These are phyloP conservation scores for Myrmophylax atrothorax DNA, from an alignment of 2,113 vertebrate genomes.

Conservation along the genomic window DNA sequence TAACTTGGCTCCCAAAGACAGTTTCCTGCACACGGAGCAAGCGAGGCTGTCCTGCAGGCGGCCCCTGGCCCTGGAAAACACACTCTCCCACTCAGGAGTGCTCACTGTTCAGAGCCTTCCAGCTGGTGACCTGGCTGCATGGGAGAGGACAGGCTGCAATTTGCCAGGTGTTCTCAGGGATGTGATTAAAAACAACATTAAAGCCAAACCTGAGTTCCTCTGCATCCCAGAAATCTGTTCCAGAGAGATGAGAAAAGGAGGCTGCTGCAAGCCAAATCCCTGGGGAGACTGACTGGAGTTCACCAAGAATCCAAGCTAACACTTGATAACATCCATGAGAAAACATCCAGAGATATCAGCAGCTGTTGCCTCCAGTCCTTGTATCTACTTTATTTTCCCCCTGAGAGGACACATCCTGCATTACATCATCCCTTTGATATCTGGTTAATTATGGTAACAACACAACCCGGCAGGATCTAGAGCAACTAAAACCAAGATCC, in stretches of 20 bases:
- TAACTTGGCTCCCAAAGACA: neutral
- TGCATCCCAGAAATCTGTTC: neutral
- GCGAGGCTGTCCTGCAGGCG: neutral
- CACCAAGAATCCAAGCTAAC: neutral
- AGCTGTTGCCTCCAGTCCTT: neutral
- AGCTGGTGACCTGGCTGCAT: neutral
- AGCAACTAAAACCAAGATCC: neutral
- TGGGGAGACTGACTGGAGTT: neutral
- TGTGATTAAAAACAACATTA: neutral
- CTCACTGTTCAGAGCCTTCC: neutral
- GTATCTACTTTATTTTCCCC: neutral
- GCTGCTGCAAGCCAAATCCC: neutral
- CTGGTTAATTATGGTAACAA: neutral
- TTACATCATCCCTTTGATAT: neutral
- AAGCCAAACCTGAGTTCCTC: neutral
- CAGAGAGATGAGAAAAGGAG: neutral
- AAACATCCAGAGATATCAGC: neutral
- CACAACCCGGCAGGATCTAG: neutral
- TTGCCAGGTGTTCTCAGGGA: neutral
- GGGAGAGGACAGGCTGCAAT: neutral
- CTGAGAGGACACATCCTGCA: neutral
- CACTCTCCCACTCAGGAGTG: neutral
- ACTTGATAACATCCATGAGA: neutral
- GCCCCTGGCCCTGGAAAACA: neutral
- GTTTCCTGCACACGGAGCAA: fast-evolving